These are phyloP conservation scores for Hyaena hyaena DNA, from an alignment of 2,113 vertebrate species.

Conservation along the genomic window DNA sequence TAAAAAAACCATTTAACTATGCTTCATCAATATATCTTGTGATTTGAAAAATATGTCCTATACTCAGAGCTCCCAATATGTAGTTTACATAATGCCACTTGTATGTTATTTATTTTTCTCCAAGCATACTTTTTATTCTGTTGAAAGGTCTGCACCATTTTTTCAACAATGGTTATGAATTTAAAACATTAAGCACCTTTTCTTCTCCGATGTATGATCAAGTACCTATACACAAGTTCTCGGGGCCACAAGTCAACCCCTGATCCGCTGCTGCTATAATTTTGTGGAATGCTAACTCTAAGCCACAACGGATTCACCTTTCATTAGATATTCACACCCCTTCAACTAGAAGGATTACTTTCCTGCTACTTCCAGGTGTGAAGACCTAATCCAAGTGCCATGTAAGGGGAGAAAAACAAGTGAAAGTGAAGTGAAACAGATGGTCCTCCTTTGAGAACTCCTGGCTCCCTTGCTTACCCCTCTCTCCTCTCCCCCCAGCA, in stretches of 20 bases:
- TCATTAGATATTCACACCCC: neutral
- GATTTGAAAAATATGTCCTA: constrained; percentile 29
- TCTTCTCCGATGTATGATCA: neutral
- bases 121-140: neutral
- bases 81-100: neutral
- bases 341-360: neutral
- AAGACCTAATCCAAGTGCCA: neutral
- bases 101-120: neutral
- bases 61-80: neutral
- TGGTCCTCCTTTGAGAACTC: neutral
- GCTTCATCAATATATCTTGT: neutral
- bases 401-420: neutral
- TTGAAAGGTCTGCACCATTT: neutral
- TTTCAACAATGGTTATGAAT: neutral
- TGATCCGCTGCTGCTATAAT: neutral
- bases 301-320: neutral
- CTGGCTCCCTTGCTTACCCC: neutral
- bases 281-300: neutral
- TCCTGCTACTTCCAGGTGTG: neutral
- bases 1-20: constrained; percentile 41
- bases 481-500: neutral
- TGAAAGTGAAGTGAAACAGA: neutral
- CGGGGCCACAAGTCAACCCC: neutral
- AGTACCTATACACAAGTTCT: neutral
- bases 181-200: neutral